Base-by-base conservation (phyloP, 2,888 invertebrate genomes). In the Zeuzera pyrina region DNA sequence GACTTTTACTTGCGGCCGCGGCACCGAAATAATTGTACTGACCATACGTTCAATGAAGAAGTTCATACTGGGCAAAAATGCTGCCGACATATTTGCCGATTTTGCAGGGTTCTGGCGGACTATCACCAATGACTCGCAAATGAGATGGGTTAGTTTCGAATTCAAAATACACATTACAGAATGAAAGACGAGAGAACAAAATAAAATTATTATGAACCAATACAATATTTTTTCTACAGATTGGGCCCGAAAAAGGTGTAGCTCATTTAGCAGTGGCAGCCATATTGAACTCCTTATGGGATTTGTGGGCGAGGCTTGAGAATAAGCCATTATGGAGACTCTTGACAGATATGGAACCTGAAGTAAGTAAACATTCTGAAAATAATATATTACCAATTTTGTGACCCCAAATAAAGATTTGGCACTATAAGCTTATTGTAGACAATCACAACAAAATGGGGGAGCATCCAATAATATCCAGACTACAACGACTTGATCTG, bases 191-290 rank as follows among this genome's bases (percentile, higher is more conserved):
- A 11, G 25, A n/a, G 22, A 22, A 5, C 22, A 8, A 10, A 22
- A 19, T 19, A 19, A 6, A 19, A 19, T 19, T 19, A 7, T 19
- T 7, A 8, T 19, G 19, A 2, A 5, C 8, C 8, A 19, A 19
- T 8, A 7, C 19, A 7, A 3, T 1, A 25, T 25, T 6, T 13
- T 6, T 25, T 25, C 47, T 47, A 33, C 57, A 93, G 94, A 86
- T 95, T 31, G 95, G 95, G 1, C 95, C 95, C 7, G 95, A 95
- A 64, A 95, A 95, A 70, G 95, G 96, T 6, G 95, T 92, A 0
- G 89, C 89, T 7, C 95, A 96, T 72, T 77, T 97, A 45, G 96
- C 95, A 0, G 89, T 90, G 2, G 95, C 94, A 0, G 95, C 94
- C 5, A 88, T 96, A 31, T 72, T 95, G n/a, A 97, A 96, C 68